Conservation (phyloP, 2,888 invertebrate species). For the Amblyjoppa proteus region DNA sequence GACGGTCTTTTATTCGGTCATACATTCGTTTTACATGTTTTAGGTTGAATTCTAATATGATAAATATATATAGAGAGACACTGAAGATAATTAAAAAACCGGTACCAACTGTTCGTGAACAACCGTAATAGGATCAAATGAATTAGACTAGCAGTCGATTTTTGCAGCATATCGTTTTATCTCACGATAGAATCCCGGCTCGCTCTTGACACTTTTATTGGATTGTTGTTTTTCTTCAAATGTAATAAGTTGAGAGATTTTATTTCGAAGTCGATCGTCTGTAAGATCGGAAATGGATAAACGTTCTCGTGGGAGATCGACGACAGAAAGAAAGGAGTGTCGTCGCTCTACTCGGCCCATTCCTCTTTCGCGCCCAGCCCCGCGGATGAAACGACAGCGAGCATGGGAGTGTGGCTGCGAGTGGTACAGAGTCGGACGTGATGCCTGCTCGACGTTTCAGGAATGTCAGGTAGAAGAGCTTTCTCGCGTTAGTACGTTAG, state of each 20-base stretch:
- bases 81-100: no score
- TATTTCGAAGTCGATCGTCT: constrained; percentile 8
- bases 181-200: background rate
- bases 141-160: no score
- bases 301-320: constrained; percentile 46
- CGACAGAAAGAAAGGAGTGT: constrained; percentile 39
- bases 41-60: no score
- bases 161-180: background rate
- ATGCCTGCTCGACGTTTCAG: constrained; percentile 54
- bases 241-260: background rate
- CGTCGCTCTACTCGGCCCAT: constrained; percentile 32
- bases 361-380: background rate
- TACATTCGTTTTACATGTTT: no score
- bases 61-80: no score
- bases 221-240: background rate
- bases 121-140: no score
- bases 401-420: constrained; percentile 6
- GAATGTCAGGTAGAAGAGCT: constrained; percentile 72
- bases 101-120: no score
- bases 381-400: constrained; percentile 2
- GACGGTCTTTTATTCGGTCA: no score
- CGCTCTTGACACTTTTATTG: background rate
- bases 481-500: constrained; percentile 71
- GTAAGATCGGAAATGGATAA: constrained; percentile 3
- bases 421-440: constrained; percentile 48